phyloP scores from a whole-genome alignment of 2,888 invertebrate species.

The Aromia moschata region DNA sequence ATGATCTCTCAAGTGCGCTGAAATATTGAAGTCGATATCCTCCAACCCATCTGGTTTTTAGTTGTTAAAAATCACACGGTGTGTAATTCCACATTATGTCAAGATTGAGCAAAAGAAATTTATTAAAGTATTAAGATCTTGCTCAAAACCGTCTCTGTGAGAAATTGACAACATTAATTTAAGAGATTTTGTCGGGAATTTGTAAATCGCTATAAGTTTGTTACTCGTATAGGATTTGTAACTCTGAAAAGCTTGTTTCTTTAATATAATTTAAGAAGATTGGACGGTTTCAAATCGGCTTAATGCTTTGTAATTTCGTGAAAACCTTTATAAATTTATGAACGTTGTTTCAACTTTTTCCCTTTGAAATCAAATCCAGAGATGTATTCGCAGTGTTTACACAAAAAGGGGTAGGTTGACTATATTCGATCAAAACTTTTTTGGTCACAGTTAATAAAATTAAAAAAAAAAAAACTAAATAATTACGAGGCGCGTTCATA shows the following conservation, averaged over 20 bases:
- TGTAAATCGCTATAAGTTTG: constrained; percentile 42
- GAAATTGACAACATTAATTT: constrained; percentile 46
- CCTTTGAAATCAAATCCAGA: constrained; percentile 10
- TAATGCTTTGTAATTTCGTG: constrained; percentile 43
- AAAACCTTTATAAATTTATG: constrained; percentile 26
- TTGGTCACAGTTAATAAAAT: no score
- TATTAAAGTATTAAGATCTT: constrained; percentile 32
- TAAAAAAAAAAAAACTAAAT: no score
- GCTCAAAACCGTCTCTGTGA: constrained; percentile 35
- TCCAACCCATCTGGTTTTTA: constrained; percentile 15
- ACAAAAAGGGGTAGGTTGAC: no score
- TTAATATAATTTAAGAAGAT: constrained; percentile 45
- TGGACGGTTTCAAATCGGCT: constrained; percentile 43
- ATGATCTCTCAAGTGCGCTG: constrained; percentile 18
- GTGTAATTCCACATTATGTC: constrained; percentile 22
- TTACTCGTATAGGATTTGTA: constrained; percentile 37
- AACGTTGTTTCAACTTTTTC: constrained; percentile 17
- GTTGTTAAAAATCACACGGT: constrained; percentile 31
- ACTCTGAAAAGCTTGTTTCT: constrained; percentile 42
- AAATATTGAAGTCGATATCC: constrained; percentile 29
- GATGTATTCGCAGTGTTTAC: no score
- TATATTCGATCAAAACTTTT: no score
- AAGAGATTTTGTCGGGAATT: constrained; percentile 41
- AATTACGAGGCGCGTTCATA: no score
- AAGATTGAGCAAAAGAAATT: constrained; percentile 29